Evolutionary conservation across 2,888 invertebrate species (phyloP), one percentile per base, ranked within the genome.

Genomic region (Imbricaverruca yamaguchii): DNA sequence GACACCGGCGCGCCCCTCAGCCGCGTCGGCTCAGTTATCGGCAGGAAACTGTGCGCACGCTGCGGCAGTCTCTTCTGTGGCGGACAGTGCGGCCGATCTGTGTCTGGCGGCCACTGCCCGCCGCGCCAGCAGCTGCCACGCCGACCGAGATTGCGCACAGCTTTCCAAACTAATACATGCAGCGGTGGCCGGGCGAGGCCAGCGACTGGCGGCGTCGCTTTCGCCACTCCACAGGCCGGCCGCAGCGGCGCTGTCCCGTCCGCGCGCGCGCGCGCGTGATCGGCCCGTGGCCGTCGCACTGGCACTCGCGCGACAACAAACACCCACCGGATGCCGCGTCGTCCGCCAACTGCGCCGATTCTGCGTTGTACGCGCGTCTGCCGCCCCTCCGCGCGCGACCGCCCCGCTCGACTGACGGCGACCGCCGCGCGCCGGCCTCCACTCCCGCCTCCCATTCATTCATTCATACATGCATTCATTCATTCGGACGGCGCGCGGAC

Each of bases 391-490:
- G 18, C 53, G 21, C 21, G 21, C 74, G 55, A 10, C 13, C 8
- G 74, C 55, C 74, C 55, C 55, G 55, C 74, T 53, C 74, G 74
- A 74, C 74, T 74, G 74, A 23, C 74, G 69, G 53, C 69, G 53
- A 55, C 74, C 53, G 55, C 74, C 12, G 55, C 74, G 74, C 18
- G 21, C 53, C 74, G 55, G 55, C 74, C 55, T 74, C 55, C 53
- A 55, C 74, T 53, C 74, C 21, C 74, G 74, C 74, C 74, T 74
- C 74, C 74, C 74, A 74, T 74, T 74, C 74, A 74, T 74, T 74
- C 74, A 74, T 74, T 55, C 74, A 74, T 74, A 55, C 74, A 74
- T 74, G 53, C 74, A 74, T 74, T 74, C 74, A 74, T 74, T 74
- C 74, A 55, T 55, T 69, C 69, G 39, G 9, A 18, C 9, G 74